Conservation (phyloP, 2,888 invertebrate genomes). For the Amorpha juglandis region DNA sequence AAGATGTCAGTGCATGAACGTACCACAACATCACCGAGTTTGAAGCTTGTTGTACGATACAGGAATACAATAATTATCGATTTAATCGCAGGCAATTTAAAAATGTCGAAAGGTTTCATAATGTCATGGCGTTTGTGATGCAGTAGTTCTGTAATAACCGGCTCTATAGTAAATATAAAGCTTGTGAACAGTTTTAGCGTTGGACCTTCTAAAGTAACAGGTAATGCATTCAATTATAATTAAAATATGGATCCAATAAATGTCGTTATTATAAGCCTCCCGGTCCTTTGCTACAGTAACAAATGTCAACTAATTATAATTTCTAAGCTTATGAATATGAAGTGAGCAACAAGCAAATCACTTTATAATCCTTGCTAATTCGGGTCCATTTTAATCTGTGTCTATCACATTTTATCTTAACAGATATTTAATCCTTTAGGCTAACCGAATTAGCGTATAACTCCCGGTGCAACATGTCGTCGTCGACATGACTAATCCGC, state of each 20-base stretch:
- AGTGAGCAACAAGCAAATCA: not conserved
- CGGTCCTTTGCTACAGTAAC: not conserved
- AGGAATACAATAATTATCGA: slow-evolving; percentile 5
- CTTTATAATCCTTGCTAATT: slow-evolving; percentile 4
- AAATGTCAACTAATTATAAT: not conserved
- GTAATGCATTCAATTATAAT: slow-evolving; percentile 34
- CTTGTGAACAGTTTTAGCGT: slow-evolving; percentile 32
- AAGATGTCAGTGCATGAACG: not conserved
- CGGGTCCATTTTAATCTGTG: not conserved
- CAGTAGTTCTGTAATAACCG: slow-evolving; percentile 13
- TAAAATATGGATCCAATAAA: slow-evolving; percentile 7
- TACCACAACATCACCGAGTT: slow-evolving; percentile 1
- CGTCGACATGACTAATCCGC: not conserved
- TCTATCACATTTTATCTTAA: slow-evolving; percentile 11
- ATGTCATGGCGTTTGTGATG: slow-evolving; percentile 19
- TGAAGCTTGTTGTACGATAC: not conserved
- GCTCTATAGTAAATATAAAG: slow-evolving; percentile 12
- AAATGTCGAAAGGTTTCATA: slow-evolving; percentile 18
- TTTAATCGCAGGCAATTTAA: slow-evolving; percentile 1
- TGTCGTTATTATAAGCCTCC: not conserved
- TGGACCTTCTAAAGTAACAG: slow-evolving; percentile 45
- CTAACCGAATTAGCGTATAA: slow-evolving; percentile 2
- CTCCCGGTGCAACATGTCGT: slow-evolving; percentile 11
- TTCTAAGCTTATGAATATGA: not conserved
- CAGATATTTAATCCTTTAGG: not conserved